Conservation (phyloP, 2,113 vertebrate genomes). For the Siniperca knerii region DNA sequence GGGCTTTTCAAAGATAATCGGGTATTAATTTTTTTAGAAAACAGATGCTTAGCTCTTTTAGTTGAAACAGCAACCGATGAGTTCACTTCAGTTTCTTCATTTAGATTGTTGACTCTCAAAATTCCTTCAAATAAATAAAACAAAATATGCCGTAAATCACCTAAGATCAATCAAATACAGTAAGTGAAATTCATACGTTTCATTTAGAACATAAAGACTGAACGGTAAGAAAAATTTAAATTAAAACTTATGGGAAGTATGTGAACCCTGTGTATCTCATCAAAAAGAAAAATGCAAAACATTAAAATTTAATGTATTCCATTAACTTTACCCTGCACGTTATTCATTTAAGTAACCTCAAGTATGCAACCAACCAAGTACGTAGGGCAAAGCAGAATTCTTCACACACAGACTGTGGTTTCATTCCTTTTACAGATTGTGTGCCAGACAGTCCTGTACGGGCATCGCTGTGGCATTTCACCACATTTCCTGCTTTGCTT, state of each 20-base stretch:
- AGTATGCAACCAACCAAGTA: background rate
- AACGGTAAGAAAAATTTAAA: background rate
- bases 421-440: background rate
- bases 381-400: background rate
- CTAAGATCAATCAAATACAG: background rate
- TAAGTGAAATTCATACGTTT: background rate
- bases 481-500: conserved; percentile 25
- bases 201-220: background rate
- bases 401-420: background rate
- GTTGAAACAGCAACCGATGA: background rate
- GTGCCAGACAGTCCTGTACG: background rate
- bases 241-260: background rate
- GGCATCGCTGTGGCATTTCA: background rate
- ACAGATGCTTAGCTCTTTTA: background rate
- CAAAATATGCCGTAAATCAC: background rate
- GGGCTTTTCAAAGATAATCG: too few relatives aligned
- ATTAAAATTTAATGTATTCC: background rate
- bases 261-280: background rate
- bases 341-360: background rate
- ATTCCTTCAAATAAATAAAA: background rate
- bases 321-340: background rate
- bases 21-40: background rate
- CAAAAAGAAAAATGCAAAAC: background rate
- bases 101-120: too few relatives aligned
- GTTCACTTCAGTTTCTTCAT: background rate